phyloP scores from a whole-genome alignment of 2,113 vertebrate species.

The Archocentrus centrarchus region DNA sequence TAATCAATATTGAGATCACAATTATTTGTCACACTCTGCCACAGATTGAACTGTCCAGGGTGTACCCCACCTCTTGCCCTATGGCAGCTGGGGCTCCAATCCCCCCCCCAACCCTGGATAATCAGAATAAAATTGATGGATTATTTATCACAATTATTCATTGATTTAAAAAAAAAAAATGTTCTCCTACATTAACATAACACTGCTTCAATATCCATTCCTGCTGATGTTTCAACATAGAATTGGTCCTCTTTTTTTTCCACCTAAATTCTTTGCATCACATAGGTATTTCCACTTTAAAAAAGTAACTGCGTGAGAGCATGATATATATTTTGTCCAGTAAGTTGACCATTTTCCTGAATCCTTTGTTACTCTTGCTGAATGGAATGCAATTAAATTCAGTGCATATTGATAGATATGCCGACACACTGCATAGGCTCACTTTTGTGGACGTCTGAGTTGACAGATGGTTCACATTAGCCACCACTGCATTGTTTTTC shows the following conservation, averaged over 20 bases:
- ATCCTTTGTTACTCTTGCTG: no score
- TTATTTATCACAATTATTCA: not conserved
- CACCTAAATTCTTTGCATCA: not conserved
- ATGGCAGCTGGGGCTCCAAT: not conserved
- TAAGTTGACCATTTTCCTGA: no score
- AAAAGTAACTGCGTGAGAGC: not conserved
- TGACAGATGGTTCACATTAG: not conserved
- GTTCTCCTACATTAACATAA: not conserved
- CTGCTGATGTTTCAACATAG: not conserved
- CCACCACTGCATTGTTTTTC: not conserved
- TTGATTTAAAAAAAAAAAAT: no score
- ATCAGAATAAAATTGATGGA: not conserved
- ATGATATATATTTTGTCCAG: not conserved
- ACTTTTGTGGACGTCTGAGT: not conserved
- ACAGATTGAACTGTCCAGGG: not conserved
- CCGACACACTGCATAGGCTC: not conserved
- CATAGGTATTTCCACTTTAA: not conserved
- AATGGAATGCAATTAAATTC: no score
- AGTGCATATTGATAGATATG: not conserved
- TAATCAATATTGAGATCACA: no score
- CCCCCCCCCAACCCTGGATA: accelerated
- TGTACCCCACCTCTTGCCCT: not conserved
- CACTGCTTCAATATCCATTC: not conserved
- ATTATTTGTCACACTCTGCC: accelerated
- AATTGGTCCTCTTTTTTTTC: not conserved